Evolutionary conservation across 2,888 invertebrate species (phyloP), one percentile per base, ranked within the genome.

Genomic region (Achlya flavicornis): DNA sequence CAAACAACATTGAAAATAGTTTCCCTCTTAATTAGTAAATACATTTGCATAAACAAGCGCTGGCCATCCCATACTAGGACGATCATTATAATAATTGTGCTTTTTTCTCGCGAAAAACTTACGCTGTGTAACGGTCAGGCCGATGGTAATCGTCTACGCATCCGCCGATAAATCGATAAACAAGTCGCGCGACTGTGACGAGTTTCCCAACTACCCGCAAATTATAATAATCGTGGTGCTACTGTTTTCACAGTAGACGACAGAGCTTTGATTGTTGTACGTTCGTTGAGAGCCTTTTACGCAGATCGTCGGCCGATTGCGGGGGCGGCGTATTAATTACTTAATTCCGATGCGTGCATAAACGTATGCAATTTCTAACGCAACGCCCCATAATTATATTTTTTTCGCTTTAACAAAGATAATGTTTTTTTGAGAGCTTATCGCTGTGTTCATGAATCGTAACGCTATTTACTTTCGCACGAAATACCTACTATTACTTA

Each of bases 91-190:
- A 89, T 92, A 93, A 92, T 91, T 91, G 86, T 90, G 80, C 74
- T 81, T 84, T 89, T 91, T 90, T 87, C 85, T 86, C 85, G 86
- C 86, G 88, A 88, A 91, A 90, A 92, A 89, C 84, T 88, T 87
- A 86, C 81, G 72, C 83, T 72, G 77, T 85, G 87, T 87, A 90
- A 90, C 92, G 90, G 91, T 89, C 85, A 83, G 79, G 78, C 74
- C 81, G 92, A 91, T 91, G 84, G 83, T 85, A 86, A 92, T 93
- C 90, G 85, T 72, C 77, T 72, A 87, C 86, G 84, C 91, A 88
- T 88, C 89, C 89, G 89, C 88, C 89, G 92, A 92, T 92, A 90
- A 84, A 89, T 92, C 92, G 90, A 90, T 89, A 85, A 89, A 89
- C 88, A 84, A 88, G 84, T 88, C 83, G 89, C 80, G 86, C 82